Conservation (phyloP, 2,888 invertebrate genomes). For the Pandemis cinnamomeana region DNA sequence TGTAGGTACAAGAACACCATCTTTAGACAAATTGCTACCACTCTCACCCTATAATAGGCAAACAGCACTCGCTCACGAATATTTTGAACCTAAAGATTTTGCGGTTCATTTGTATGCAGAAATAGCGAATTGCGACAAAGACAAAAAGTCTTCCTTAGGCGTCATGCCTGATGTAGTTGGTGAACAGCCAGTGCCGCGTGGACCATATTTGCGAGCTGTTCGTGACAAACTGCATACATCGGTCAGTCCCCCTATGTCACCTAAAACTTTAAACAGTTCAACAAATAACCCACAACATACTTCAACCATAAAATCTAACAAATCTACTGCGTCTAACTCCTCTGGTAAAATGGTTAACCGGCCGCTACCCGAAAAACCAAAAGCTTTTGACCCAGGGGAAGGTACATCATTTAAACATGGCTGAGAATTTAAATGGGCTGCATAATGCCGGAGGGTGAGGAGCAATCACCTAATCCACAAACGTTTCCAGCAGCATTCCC, state of each 20-base stretch:
- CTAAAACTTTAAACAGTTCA: slow-evolving; percentile 55
- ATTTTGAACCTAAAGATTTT: slow-evolving; percentile 82
- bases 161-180: slow-evolving; percentile 77
- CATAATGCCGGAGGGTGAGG: slow-evolving; percentile 41
- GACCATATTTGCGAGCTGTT: slow-evolving; percentile 86
- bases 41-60: slow-evolving; percentile 76
- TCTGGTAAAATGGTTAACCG: slow-evolving; percentile 86
- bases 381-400: slow-evolving; percentile 65
- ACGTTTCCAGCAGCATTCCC: slow-evolving; percentile 10
- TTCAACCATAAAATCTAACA: slow-evolving; percentile 64
- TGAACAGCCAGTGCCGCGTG: slow-evolving; percentile 75
- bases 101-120: slow-evolving; percentile 87
- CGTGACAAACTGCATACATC: slow-evolving; percentile 81
- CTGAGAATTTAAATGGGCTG: slow-evolving; percentile 58
- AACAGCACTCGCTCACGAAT: slow-evolving; percentile 76
- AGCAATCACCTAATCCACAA: background rate
- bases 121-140: slow-evolving; percentile 78
- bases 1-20: slow-evolving; percentile 85
- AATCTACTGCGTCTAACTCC: slow-evolving; percentile 69
- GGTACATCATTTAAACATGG: slow-evolving; percentile 69
- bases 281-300: slow-evolving; percentile 53
- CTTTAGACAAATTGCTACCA: slow-evolving; percentile 83
- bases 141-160: slow-evolving; percentile 62
- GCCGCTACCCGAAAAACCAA: slow-evolving; percentile 88
- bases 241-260: slow-evolving; percentile 48